Base-by-base conservation (phyloP, 2,888 invertebrate genomes). In the Macrophya alboannulata region DNA sequence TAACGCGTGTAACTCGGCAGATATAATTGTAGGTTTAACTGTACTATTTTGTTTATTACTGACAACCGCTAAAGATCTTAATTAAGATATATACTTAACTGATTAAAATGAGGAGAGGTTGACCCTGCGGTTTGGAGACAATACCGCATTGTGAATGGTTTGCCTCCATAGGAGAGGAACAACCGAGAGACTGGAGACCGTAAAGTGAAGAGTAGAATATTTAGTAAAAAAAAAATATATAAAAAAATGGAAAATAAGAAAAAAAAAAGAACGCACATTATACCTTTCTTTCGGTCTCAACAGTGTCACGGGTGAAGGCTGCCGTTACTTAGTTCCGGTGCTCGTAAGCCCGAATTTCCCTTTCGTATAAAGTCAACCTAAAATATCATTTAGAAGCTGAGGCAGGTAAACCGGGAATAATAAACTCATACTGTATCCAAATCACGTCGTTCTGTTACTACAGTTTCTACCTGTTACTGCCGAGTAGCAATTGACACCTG, bases 251-350 rank as follows among this genome's bases (percentile, higher is more conserved):
- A n/a, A n/a, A n/a, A n/a, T n/a, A n/a, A n/a, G 4, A 5, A 17
- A 45, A 74, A 25, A 45, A 48, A 21, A 37, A 74, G 21, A 12
- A 79, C 43, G 12, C 76, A 51, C 48, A 8, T 81, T 81, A 31
- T 31, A 62, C 81, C 81, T 81, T 62, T 81, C 81, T 43, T 81
- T 62, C 21, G 59, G 40, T 81, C n/a, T 81, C 43, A 77, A 37
- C 81, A 62, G 62, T 81, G 62, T 81, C 81, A 81, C 81, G 81
- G 81, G 10, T 81, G 81, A 62, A 62, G 62, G 62, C n/a, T 62
- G 15, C 81, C 9, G 62, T 21, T 62, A 62, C 59, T 62, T 21
- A 21, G 62, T 81, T 81, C 81, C 43, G 81, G 81, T 43, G 81
- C 59, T 62, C 40, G 62, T 81, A 62, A 59, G 43, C 81, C 59